These are phyloP conservation scores for Sinonovacula constricta DNA, from an alignment of 1,140 invertebrate species.

Conservation along the genomic window DNA sequence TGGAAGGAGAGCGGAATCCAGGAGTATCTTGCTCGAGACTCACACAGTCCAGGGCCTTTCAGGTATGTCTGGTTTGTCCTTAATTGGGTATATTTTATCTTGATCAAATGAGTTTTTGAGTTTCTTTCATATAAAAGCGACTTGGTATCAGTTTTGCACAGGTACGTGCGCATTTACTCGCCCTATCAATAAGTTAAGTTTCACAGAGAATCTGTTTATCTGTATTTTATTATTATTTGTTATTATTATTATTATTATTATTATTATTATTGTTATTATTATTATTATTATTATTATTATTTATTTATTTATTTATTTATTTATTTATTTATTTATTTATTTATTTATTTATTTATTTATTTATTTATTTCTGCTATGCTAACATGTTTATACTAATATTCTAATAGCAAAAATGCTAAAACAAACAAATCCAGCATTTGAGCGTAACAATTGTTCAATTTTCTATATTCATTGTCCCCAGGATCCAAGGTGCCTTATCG, in stretches of 20 bases:
- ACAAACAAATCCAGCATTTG: not conserved
- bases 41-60: conserved; percentile 63
- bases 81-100: not conserved
- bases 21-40: conserved; percentile 60
- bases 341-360: not conserved
- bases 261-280: too few species aligned
- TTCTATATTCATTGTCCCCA: conserved; percentile 14
- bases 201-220: not conserved
- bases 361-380: not conserved
- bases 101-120: not conserved
- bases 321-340: not conserved
- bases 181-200: not conserved
- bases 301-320: not conserved
- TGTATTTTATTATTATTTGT: too few species aligned
- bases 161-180: too few species aligned
- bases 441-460: too few species aligned
- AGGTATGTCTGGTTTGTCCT: conserved; percentile 48
- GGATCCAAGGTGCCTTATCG: conserved; percentile 49
- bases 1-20: conserved; percentile 61
- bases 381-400: not conserved
- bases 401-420: not conserved
- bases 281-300: not conserved
- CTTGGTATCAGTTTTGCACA: too few species aligned
- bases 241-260: too few species aligned
- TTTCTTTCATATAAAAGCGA: too few species aligned